Conservation (phyloP, 2,797 vertebrate genomes). For the Poeciliopsis infans region DNA sequence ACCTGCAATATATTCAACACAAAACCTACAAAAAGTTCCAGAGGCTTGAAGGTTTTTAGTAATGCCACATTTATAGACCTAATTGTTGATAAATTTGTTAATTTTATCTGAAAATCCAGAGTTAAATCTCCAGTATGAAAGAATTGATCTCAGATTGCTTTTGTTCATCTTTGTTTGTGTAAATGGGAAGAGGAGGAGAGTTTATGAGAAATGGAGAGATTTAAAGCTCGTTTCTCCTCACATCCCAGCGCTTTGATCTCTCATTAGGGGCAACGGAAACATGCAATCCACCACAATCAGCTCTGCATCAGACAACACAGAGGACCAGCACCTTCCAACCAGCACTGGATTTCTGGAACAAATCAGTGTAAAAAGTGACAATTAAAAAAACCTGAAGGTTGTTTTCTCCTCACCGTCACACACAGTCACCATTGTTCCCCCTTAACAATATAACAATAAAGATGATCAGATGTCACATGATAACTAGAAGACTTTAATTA, state of each 20-base stretch:
- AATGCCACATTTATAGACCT: not conserved
- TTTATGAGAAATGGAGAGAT: slow-evolving; percentile 45
- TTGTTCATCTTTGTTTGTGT: slow-evolving; percentile 18
- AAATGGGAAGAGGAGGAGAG: slow-evolving; percentile 10
- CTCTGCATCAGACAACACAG: slow-evolving; percentile 44
- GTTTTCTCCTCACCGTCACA: not conserved
- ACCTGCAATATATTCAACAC: not conserved
- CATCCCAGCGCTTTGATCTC: slow-evolving; percentile 72
- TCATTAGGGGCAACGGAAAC: slow-evolving; percentile 76
- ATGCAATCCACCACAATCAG: slow-evolving; percentile 65
- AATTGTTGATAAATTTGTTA: not conserved
- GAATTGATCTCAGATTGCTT: slow-evolving; percentile 21
- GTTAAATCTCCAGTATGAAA: not conserved
- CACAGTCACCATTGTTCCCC: not conserved
- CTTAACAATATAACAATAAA: not conserved
- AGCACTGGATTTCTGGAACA: slow-evolving; percentile 20
- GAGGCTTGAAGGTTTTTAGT: not conserved
- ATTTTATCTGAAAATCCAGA: not conserved
- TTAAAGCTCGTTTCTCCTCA: slow-evolving; percentile 55
- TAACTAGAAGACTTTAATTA: not conserved
- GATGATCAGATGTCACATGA: not conserved
- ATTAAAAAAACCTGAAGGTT: too few relatives aligned
- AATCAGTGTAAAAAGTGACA: slow-evolving; percentile 15
- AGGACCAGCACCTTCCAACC: slow-evolving; percentile 20
- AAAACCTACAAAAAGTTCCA: not conserved